These are phyloP conservation scores for Takifugu rubripes DNA, from an alignment of 2,797 vertebrate species.

Conservation along the genomic window DNA sequence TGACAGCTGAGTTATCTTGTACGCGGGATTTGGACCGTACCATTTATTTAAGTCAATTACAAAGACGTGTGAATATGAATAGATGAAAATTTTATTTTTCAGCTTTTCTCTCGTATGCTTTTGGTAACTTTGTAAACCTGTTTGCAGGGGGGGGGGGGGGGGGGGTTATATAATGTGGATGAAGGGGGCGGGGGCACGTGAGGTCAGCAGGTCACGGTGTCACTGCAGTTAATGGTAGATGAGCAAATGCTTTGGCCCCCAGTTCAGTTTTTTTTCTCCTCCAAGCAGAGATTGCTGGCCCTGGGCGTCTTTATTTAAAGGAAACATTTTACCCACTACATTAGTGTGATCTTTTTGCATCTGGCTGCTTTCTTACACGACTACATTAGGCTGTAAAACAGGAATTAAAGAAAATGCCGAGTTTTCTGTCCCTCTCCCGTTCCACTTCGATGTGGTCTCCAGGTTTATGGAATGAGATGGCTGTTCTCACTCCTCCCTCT, in stretches of 20 bases:
- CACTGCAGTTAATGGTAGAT: slow-evolving; percentile 13
- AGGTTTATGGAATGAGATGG: slow-evolving; percentile 16
- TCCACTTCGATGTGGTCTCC: slow-evolving; percentile 13
- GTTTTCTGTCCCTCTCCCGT: not conserved
- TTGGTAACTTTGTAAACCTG: slow-evolving; percentile 54
- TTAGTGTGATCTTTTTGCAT: slow-evolving; percentile 58
- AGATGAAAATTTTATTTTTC: slow-evolving; percentile 38
- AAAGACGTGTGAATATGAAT: slow-evolving; percentile 58
- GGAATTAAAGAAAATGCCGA: slow-evolving; percentile 17
- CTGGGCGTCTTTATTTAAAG: slow-evolving; percentile 29
- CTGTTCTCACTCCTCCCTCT: slow-evolving; percentile 44
- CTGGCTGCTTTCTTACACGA: slow-evolving; percentile 33
- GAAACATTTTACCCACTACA: slow-evolving; percentile 59
- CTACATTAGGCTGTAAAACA: slow-evolving; percentile 11
- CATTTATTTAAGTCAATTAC: slow-evolving; percentile 65
- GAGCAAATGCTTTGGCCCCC: not conserved
- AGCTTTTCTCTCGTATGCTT: slow-evolving; percentile 45
- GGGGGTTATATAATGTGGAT: slow-evolving; percentile 53
- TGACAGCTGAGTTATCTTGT: slow-evolving; percentile 46
- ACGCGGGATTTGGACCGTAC: slow-evolving; percentile 54
- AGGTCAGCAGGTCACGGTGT: too few relatives aligned
- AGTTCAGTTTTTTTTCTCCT: slow-evolving; percentile 26
- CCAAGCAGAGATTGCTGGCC: slow-evolving; percentile 33
- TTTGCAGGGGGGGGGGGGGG: slow-evolving; percentile 50
- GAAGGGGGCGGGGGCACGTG: slow-evolving; percentile 41